A percentile compares a stretch with the other conserved stretches of the same genome.
Evolutionary conservation across 2,888 invertebrate genomes (phyloP).

Genomic region (Ormia ochracea): DNA sequence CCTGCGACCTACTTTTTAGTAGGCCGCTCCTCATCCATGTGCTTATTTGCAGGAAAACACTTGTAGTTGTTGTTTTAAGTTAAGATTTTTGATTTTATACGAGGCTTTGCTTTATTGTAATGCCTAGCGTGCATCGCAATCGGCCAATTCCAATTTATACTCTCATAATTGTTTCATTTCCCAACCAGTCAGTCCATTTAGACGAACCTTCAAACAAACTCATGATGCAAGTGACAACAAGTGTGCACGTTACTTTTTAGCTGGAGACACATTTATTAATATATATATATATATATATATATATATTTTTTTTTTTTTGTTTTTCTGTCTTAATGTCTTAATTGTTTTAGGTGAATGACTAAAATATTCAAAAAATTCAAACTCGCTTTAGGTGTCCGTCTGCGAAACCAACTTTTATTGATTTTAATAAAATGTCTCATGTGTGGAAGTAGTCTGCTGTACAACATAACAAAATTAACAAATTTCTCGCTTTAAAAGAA

Average conservation of each 20-base stretch:
- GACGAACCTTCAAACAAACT: background rate
- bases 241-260: conserved; percentile 23
- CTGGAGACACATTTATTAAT: conserved; percentile 59
- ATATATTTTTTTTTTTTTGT: conserved; percentile 20
- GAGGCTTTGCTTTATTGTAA: too few species aligned
- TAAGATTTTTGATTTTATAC: too few species aligned
- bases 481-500: background rate
- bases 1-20: too few species aligned
- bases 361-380: background rate
- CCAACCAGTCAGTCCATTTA: conserved; percentile 1
- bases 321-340: conserved; percentile 59
- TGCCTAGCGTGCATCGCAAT: background rate
- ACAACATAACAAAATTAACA: conserved; percentile 1
- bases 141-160: background rate
- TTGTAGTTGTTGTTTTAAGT: too few species aligned
- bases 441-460: background rate
- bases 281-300: too few species aligned
- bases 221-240: conserved; percentile 37
- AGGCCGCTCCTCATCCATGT: too few species aligned
- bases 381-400: background rate
- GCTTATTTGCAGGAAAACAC: too few species aligned
- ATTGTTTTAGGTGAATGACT: conserved; percentile 44
- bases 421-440: background rate
- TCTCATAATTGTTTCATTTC: background rate
- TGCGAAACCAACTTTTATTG: background rate